Evolutionary conservation across 2,888 invertebrate genomes (phyloP).

Genomic region (Stratiomys singularior): DNA sequence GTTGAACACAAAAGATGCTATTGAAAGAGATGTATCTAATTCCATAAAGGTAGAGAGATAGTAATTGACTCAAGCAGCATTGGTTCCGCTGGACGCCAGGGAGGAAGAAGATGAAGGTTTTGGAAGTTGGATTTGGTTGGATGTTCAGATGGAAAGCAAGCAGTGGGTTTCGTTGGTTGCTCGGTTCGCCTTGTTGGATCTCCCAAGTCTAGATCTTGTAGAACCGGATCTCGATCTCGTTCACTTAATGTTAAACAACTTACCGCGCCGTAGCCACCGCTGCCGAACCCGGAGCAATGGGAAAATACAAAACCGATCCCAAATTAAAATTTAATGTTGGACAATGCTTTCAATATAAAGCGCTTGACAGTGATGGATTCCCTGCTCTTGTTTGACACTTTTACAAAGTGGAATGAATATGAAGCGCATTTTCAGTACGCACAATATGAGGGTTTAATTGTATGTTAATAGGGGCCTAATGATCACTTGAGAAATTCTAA

Average conservation of each 20-base stretch:
- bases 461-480: too few species aligned
- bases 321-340: conserved; percentile 33
- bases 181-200: not conserved
- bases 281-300: not conserved
- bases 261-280: not conserved
- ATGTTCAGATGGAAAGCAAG: not conserved
- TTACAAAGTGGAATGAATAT: too few species aligned
- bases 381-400: not conserved
- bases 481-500: too few species aligned
- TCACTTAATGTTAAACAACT: not conserved
- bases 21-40: conserved; percentile 35
- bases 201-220: not conserved
- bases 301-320: conserved; percentile 19
- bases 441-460: too few species aligned
- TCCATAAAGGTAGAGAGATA: not conserved
- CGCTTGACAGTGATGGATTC: conserved; percentile 24
- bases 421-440: too few species aligned
- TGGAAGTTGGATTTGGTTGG: not conserved
- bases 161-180: not conserved
- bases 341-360: conserved; percentile 1
- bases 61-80: conserved; percentile 24
- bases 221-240: conserved; percentile 16
- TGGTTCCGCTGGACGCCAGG: not conserved
- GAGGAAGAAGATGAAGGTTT: not conserved
- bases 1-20: conserved; percentile 10